These are phyloP conservation scores for Agraylea sexmaculata DNA, from an alignment of 1,140 invertebrate genomes.

Conservation along the genomic window DNA sequence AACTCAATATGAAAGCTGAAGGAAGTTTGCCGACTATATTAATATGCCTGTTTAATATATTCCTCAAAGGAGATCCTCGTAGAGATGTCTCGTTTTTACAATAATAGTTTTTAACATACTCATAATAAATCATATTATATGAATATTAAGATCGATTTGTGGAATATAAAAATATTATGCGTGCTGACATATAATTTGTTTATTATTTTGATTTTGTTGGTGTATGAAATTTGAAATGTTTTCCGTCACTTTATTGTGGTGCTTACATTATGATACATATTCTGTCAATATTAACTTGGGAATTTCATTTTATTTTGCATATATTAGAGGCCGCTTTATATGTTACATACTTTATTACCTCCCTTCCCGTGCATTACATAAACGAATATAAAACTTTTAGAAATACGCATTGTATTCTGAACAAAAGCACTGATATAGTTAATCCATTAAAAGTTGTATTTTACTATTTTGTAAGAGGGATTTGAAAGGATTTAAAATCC, in stretches of 20 bases:
- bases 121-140: neutral
- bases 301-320: conserved; percentile 24
- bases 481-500: too few species aligned
- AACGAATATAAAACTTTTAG: conserved; percentile 10
- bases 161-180: conserved; percentile 2
- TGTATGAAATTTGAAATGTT: neutral
- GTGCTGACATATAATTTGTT: neutral
- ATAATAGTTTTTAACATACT: conserved; percentile 5
- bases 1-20: conserved; percentile 14
- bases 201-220: neutral
- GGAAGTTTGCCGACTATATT: conserved; percentile 21
- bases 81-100: conserved; percentile 10
- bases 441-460: too few species aligned
- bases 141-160: neutral
- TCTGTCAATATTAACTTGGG: conserved; percentile 21
- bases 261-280: conserved; percentile 19
- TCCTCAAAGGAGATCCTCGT: too few species aligned
- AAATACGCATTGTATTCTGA: too few species aligned
- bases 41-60: conserved; percentile 21
- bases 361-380: conserved; percentile 17
- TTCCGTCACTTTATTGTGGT: conserved; percentile 7
- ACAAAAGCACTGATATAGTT: too few species aligned
- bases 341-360: conserved; percentile 22
- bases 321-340: conserved; percentile 22
- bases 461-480: too few species aligned